Conservation (phyloP, 2,113 vertebrate genomes). For the Oceanodroma tethys region DNA sequence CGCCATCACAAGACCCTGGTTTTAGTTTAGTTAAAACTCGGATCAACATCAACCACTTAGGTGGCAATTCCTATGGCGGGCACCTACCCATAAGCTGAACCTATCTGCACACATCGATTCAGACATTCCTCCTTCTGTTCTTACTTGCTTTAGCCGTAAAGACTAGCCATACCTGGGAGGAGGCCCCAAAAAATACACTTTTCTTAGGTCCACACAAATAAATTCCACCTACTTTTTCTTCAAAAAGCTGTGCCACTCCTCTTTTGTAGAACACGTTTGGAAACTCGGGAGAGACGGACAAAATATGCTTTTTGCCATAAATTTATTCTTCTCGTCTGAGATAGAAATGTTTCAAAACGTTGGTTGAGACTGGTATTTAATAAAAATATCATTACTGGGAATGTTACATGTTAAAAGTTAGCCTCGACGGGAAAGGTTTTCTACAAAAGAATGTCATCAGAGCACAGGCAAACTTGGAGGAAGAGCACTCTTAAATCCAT, state of each 20-base stretch:
- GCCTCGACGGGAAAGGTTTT: background rate
- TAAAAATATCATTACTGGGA: background rate
- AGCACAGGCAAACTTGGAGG: background rate
- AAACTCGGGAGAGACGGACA: background rate
- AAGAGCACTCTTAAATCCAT: background rate
- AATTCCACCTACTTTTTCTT: background rate
- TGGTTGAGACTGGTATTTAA: background rate
- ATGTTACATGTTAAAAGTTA: background rate
- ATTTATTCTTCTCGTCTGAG: background rate
- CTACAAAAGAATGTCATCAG: background rate
- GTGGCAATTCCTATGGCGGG: background rate
- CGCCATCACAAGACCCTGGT: background rate
- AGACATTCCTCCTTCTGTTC: background rate
- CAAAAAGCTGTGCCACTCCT: background rate
- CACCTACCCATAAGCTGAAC: background rate
- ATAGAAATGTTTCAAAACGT: background rate
- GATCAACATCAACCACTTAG: background rate
- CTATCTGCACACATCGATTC: fast-evolving
- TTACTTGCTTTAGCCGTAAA: background rate
- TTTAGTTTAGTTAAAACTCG: background rate
- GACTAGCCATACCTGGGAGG: background rate
- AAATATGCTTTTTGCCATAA: background rate
- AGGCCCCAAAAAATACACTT: background rate
- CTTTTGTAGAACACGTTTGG: background rate
- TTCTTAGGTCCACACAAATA: background rate